A percentile compares a stretch with the other conserved stretches of the same genome.
phyloP scores from a whole-genome alignment of 1,140 invertebrate genomes.

The Adelges cooleyi region DNA sequence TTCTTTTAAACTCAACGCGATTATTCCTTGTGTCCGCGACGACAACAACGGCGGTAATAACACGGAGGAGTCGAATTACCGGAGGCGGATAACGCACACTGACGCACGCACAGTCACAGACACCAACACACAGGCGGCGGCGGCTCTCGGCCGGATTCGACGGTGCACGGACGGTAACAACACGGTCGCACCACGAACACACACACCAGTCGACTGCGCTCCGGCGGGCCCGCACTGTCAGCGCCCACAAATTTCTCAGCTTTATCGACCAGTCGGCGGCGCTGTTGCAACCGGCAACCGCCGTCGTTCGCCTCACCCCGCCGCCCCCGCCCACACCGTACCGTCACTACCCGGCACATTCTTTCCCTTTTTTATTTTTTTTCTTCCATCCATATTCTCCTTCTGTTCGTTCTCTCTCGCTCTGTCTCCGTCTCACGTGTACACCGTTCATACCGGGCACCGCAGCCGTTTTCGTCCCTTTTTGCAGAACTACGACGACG shows the following conservation, averaged over 20 bases:
- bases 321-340: background rate
- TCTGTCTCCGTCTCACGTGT: background rate
- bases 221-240: constrained; percentile 26
- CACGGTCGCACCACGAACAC: background rate
- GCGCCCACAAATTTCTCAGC: constrained; percentile 28
- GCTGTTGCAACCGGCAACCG: constrained; percentile 27
- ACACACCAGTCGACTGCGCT: constrained; percentile 15
- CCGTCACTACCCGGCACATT: constrained; percentile 7
- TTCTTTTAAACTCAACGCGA: no score
- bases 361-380: constrained; percentile 13
- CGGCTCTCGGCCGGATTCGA: background rate
- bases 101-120: constrained; percentile 15
- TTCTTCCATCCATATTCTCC: background rate
- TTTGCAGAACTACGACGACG: background rate
- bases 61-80: constrained; percentile 24
- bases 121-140: background rate
- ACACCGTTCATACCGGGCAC: background rate
- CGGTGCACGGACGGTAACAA: background rate
- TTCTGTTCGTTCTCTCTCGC: background rate
- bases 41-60: constrained; percentile 26
- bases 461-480: background rate
- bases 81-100: constrained; percentile 27
- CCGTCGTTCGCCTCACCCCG: background rate
- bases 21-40: background rate
- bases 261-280: constrained; percentile 27